phyloP scores from a whole-genome alignment of 2,888 invertebrate species.

The Eilema depressum region DNA sequence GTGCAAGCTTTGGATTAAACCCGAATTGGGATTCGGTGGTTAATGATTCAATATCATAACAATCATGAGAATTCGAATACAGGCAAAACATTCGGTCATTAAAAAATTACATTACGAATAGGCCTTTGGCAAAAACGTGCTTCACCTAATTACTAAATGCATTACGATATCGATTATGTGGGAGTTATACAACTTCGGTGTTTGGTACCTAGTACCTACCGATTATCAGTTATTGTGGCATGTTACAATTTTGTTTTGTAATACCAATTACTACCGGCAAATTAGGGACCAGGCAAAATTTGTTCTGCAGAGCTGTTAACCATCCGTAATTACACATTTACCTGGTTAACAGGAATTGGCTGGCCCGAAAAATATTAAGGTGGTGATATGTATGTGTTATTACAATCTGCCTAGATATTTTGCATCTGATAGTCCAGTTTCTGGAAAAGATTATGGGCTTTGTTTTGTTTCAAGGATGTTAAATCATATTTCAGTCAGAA shows the following conservation, averaged over 20 bases:
- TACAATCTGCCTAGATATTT: no score
- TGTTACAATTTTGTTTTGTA: conserved; percentile 24
- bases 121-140: conserved; percentile 21
- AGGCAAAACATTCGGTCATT: not conserved
- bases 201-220: conserved; percentile 11
- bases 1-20: not conserved
- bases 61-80: not conserved
- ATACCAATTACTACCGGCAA: not conserved
- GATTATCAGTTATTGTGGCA: conserved; percentile 11
- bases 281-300: no score
- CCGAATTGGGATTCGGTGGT: no score
- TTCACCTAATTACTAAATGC: conserved; percentile 46
- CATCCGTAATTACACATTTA: no score
- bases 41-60: no score
- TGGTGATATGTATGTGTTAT: no score
- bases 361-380: no score
- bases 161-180: conserved; percentile 51
- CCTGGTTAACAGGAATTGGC: no score
- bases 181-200: conserved; percentile 49
- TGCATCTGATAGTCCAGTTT: no score
- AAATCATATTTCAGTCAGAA: not conserved
- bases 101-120: conserved; percentile 17
- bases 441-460: no score
- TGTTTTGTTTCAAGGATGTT: no score
- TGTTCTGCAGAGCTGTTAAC: no score